phyloP scores from a whole-genome alignment of 2,888 invertebrate species.

The Troides aeacus region DNA sequence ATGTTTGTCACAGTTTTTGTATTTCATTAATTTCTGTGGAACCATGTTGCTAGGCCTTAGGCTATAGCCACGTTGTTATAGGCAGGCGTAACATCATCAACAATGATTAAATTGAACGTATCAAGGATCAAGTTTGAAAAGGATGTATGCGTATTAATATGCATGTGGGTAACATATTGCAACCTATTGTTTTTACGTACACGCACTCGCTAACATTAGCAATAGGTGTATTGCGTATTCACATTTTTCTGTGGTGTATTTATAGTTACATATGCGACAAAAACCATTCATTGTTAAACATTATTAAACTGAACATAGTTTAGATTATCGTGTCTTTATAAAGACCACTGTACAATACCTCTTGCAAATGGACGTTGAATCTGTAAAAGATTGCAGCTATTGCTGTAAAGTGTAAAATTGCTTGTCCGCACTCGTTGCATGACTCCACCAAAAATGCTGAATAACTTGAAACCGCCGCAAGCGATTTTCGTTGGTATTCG shows the following conservation, averaged over 20 bases:
- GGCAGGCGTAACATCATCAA: too few species aligned
- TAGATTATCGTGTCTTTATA: constrained; percentile 20
- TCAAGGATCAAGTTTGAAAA: constrained; percentile 8
- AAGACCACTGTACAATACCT: constrained; percentile 14
- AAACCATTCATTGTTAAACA: constrained; percentile 11
- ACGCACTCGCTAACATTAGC: constrained; percentile 23
- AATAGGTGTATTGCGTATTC: constrained; percentile 2
- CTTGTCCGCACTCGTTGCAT: constrained; percentile 15
- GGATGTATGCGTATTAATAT: constrained; percentile 21
- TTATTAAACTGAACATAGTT: constrained; percentile 7
- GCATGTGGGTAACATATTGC: constrained; percentile 21
- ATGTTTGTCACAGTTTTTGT: too few species aligned
- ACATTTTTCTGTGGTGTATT: neutral
- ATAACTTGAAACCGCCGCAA: constrained; percentile 16
- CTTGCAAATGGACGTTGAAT: constrained; percentile 14
- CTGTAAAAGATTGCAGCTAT: constrained; percentile 24
- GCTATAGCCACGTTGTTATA: too few species aligned
- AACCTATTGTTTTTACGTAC: constrained; percentile 25
- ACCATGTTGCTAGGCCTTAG: too few species aligned
- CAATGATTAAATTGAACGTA: too few species aligned
- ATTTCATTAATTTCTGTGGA: too few species aligned
- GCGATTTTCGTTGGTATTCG: constrained; percentile 29
- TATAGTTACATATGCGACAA: constrained; percentile 13
- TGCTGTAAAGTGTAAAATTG: constrained; percentile 18
- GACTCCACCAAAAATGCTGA: constrained; percentile 18